Percentiles rank a stretch among this genome's conserved stretches.
phyloP scores from a whole-genome alignment of 1,140 invertebrate genomes.

The Drosophila setifemur region DNA sequence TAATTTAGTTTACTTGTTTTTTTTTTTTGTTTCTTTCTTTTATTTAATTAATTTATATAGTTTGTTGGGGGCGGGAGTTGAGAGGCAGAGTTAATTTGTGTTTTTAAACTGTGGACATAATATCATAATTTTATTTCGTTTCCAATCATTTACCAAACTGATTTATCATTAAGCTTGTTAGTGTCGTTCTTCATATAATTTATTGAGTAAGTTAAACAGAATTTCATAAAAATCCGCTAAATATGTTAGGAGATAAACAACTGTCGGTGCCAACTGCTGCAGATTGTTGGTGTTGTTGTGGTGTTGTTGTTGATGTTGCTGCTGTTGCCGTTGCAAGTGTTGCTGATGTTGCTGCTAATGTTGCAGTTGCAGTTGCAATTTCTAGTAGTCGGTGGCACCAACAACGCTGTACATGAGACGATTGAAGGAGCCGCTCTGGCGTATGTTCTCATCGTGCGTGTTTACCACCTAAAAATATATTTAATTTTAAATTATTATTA shows the following conservation, averaged over 20 bases:
- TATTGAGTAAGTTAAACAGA: constrained; percentile 75
- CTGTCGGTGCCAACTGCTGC: constrained; percentile 39
- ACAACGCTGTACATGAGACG: constrained; percentile 95
- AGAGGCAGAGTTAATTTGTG: constrained; percentile 25
- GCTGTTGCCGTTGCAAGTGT: constrained; percentile 19
- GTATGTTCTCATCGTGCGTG: constrained; percentile 89
- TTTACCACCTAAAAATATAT: constrained; percentile 73
- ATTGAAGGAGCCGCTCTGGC: constrained; percentile 95
- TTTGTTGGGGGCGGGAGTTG: constrained; percentile 29
- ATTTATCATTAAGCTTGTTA: constrained; percentile 59
- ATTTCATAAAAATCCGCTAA: constrained; percentile 79
- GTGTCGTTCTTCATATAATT: constrained; percentile 65
- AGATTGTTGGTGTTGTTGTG: constrained; percentile 40
- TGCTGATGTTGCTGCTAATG: constrained; percentile 41
- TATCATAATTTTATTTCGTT: constrained; percentile 65
- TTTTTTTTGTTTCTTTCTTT: constrained; percentile 12
- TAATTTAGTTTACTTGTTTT: constrained; percentile 22
- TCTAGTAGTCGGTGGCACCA: constrained; percentile 89
- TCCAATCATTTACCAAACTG: constrained; percentile 55
- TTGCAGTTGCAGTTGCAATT: constrained; percentile 34
- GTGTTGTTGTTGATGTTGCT: constrained; percentile 31
- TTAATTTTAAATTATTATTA: not conserved
- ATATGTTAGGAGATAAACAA: constrained; percentile 69
- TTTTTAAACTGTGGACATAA: constrained; percentile 27
- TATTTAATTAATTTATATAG: constrained; percentile 23